Evolutionary conservation across 2,888 invertebrate species (phyloP), one percentile per base, ranked within the genome.

Genomic region (Nephrocerus scutellatus): DNA sequence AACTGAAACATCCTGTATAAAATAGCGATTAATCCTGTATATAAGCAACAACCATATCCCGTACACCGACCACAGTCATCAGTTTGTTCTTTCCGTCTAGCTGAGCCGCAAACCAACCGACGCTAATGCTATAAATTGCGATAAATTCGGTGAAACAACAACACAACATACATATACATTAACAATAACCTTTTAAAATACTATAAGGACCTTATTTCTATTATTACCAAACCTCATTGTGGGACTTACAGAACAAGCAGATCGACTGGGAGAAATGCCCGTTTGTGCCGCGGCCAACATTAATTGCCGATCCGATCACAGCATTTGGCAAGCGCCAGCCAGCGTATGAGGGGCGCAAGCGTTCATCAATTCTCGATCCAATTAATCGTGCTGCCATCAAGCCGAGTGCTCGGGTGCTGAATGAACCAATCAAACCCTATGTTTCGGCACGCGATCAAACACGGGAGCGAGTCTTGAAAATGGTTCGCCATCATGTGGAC

Each of bases 201-300:
- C 22, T 24, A 36, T 20, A 33, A 25, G 14, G 29, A 39, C 22
- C 7, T 35, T 22, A 10, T 24, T 39, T 36, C 39, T 26, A 35
- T 33, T 38, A 41, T 43, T 42, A n/a, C n/a, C 34, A 19, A 41
- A 37, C 29, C 30, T 20, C 44, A 42, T 39, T 54, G 50, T 61
- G 64, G 64, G 56, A 55, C 55, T 63, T 64, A 47, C 66, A 64
- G 63, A 61, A 53, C 44, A 57, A 53, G 69, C 72, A 77, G 70
- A 81, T 86, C 62, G 85, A 87, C 60, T 88, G 88, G 88, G 84
- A 87, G 72, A 85, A 84, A 76, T 83, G 84, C 70, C 88, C 88
- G 59, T 82, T 76, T 71, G 87, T 88, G 60, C 84, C 88, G 54
- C 77, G 88, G 54, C 88, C 88, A 58, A 84, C 86, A 61, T 76